Conservation (phyloP, 2,888 invertebrate species). For the Drosophila engyochracea region DNA sequence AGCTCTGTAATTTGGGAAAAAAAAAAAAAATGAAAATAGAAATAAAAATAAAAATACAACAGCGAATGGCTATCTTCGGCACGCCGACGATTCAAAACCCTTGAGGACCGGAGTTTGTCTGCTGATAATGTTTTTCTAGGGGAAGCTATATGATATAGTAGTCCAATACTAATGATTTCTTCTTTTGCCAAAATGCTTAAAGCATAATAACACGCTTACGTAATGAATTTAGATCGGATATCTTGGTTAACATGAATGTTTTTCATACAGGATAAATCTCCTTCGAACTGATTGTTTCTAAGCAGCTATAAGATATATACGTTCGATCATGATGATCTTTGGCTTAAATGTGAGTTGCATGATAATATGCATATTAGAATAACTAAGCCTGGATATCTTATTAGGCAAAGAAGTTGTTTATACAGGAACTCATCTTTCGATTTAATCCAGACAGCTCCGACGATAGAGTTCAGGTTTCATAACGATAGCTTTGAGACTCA, state of each 20-base stretch:
- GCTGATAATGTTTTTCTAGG: background rate
- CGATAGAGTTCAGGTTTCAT: background rate
- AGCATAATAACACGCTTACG: background rate
- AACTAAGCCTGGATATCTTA: background rate
- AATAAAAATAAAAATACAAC: background rate
- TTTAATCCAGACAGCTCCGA: background rate
- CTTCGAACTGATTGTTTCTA: background rate
- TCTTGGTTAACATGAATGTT: background rate
- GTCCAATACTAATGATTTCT: background rate
- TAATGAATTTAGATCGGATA: background rate
- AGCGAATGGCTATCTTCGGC: background rate
- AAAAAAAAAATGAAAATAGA: background rate
- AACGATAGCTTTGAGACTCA: background rate
- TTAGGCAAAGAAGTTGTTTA: background rate
- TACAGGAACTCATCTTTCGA: background rate
- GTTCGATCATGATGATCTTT: background rate
- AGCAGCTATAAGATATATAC: background rate
- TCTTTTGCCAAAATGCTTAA: background rate
- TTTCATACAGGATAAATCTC: background rate
- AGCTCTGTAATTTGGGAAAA: constrained; percentile 42
- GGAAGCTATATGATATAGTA: background rate
- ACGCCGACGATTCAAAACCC: background rate
- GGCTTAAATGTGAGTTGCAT: background rate
- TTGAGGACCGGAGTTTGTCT: background rate
- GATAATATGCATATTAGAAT: background rate